Conservation (phyloP, 2,797 vertebrate species). For the Chaetodon trifasciatus region DNA sequence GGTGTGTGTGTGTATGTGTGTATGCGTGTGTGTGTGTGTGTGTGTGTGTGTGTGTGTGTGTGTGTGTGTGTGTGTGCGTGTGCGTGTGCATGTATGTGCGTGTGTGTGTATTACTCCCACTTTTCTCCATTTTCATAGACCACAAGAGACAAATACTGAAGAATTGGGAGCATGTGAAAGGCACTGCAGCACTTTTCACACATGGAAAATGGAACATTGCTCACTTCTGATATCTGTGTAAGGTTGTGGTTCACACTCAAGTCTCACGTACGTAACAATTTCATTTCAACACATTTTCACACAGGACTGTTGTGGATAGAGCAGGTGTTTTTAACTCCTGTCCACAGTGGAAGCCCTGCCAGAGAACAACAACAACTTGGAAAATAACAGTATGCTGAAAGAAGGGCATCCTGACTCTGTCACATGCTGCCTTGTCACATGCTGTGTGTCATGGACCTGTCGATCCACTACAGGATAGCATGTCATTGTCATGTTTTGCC, state of each 20-base stretch:
- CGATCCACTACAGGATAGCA: too few species aligned
- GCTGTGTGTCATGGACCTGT: too few species aligned
- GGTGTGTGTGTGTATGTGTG: slow-evolving; percentile 3
- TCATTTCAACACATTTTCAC: slow-evolving; percentile 31
- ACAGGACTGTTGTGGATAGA: slow-evolving; percentile 26
- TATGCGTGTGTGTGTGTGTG: slow-evolving; percentile 55
- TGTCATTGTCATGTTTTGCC: too few species aligned
- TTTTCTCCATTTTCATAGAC: slow-evolving; percentile 70
- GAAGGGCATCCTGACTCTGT: slow-evolving; percentile 18
- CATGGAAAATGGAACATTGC: slow-evolving; percentile 50
- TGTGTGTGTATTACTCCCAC: slow-evolving; percentile 44
- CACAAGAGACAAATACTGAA: slow-evolving; percentile 69
- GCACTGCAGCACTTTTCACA: slow-evolving; percentile 50
- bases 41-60: slow-evolving; percentile 20
- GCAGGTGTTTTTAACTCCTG: background rate
- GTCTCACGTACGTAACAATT: slow-evolving; percentile 22
- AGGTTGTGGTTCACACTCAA: slow-evolving; percentile 47
- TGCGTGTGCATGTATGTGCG: slow-evolving; percentile 21
- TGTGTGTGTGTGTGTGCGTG: slow-evolving; percentile 21
- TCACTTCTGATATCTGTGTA: slow-evolving; percentile 48
- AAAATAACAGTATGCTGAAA: slow-evolving; percentile 6
- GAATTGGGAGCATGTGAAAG: slow-evolving; percentile 70
- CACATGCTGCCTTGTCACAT: slow-evolving; percentile 14
- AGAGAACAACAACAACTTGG: slow-evolving; percentile 9
- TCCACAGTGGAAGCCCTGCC: background rate